A percentile compares a stretch with the other conserved stretches of the same genome.
Conservation (phyloP, 2,797 vertebrate genomes). For the Lepilemur septentrionalis region DNA sequence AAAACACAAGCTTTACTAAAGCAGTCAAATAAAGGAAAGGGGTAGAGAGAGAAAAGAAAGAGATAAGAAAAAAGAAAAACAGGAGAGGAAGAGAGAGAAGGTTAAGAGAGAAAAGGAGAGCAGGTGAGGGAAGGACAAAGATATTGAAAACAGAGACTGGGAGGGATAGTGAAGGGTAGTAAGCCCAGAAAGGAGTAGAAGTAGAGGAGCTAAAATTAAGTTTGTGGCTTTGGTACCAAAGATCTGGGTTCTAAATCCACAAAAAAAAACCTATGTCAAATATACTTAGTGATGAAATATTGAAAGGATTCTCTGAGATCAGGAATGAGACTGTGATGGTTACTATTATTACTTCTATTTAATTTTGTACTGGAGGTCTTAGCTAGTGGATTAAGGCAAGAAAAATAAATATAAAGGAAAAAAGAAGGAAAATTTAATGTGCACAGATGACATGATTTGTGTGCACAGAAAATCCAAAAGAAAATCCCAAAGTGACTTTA, state of each 20-base stretch:
- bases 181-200: not conserved
- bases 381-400: not conserved
- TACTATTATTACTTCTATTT: not conserved
- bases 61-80: not conserved
- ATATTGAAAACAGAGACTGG: not conserved
- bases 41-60: not conserved
- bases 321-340: not conserved
- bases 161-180: not conserved
- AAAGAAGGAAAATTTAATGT: not conserved
- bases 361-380: not conserved
- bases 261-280: not conserved
- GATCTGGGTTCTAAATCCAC: not conserved
- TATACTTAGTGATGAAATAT: not conserved
- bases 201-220: not conserved
- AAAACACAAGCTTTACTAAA: not conserved
- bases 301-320: not conserved
- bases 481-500: not conserved
- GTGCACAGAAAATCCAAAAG: not conserved
- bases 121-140: not conserved
- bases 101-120: not conserved
- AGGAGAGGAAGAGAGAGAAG: not conserved
- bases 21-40: not conserved
- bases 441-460: not conserved
- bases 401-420: not conserved
- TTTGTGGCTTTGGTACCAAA: not conserved